Base-by-base conservation (phyloP, 2,888 invertebrate species). In the Stramonita haemastoma region DNA sequence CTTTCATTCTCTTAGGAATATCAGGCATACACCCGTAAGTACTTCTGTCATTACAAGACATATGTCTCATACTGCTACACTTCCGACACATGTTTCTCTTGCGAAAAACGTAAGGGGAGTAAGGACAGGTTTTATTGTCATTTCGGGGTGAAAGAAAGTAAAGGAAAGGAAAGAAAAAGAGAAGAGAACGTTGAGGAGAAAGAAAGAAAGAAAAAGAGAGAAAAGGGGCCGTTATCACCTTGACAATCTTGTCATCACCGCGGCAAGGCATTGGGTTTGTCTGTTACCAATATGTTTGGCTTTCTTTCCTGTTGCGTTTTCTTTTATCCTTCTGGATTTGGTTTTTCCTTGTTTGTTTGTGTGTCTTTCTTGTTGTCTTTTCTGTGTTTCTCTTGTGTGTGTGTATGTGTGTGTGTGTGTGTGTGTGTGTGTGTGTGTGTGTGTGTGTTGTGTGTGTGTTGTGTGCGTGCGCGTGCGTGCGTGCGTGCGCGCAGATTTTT, bases 151-250 rank as follows among this genome's bases (percentile, higher is more conserved):
- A 46, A 46, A 46, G n/a, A 46, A 8, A 46, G 8, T 8, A 8
- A 46, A 46, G 46, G 8, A 46, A 46, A 46, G 46, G 8, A 46
- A 5, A 46, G 46, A 46, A 46, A 46, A 8, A 46, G 46, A 46
- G 46, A 46, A 8, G 46, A 46, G 46, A 46, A 46, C 4, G 70
- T n/a, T n/a, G 11, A 26, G n/a, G 22, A 70, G n/a, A n/a, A 70
- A 81, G 56, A 85, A n/a, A 60, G 73, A 73, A 56, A 87, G 81
- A 81, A 26, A 81, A 26, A 81, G 34, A 81, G 77, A 29, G 77
- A 77, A 46, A 46, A 46, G 8, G 70, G n/a, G n/a, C 22, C 22
- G 70, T 70, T 22, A 22, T 26, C 70, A 70, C n/a, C 70, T n/a
- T 70, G 70, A 70, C 22, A 70, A n/a, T 26, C 70, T 70, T 26